Conservation (phyloP, 1,140 invertebrate genomes). For the Drosophila lacteicornis region DNA sequence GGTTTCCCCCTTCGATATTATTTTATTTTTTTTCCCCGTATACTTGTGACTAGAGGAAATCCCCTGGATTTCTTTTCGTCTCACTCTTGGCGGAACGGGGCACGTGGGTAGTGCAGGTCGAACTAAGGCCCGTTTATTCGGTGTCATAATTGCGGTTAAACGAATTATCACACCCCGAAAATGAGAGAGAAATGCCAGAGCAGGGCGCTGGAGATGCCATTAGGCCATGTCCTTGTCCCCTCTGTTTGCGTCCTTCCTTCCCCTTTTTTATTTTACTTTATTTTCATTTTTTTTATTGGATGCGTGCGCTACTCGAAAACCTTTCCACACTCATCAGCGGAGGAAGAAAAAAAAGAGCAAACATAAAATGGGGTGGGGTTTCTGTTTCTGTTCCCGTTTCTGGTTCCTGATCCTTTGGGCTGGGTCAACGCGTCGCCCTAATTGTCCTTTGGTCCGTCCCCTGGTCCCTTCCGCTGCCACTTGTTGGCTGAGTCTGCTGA, state of each 20-base stretch:
- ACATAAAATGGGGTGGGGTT: constrained; percentile 28
- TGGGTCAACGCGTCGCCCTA: constrained; percentile 69
- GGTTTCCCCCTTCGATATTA: constrained; percentile 42
- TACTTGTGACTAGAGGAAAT: constrained; percentile 31
- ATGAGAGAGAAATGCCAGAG: constrained; percentile 30
- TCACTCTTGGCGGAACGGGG: constrained; percentile 27
- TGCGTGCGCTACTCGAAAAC: constrained; percentile 61
- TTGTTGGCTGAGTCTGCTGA: constrained; percentile 17
- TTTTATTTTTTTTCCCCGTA: background rate
- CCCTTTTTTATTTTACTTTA: constrained; percentile 20
- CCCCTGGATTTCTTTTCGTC: constrained; percentile 6
- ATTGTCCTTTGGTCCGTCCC: constrained; percentile 57
- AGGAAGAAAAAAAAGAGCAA: constrained; percentile 34
- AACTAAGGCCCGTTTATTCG: constrained; percentile 56
- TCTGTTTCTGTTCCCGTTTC: constrained; percentile 6
- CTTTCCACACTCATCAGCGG: constrained; percentile 46
- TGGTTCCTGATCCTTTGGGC: constrained; percentile 18
- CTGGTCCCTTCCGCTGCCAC: constrained; percentile 12
- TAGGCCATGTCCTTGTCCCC: constrained; percentile 37
- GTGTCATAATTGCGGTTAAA: constrained; percentile 84
- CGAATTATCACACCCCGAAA: constrained; percentile 81
- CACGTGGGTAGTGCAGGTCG: constrained; percentile 62
- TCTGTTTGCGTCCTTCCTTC: constrained; percentile 24
- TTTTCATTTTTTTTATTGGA: constrained; percentile 18
- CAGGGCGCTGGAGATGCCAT: constrained; percentile 44